Evolutionary conservation across 2,113 vertebrate genomes (phyloP).

Genomic region (Misgurnus mizolepis): DNA sequence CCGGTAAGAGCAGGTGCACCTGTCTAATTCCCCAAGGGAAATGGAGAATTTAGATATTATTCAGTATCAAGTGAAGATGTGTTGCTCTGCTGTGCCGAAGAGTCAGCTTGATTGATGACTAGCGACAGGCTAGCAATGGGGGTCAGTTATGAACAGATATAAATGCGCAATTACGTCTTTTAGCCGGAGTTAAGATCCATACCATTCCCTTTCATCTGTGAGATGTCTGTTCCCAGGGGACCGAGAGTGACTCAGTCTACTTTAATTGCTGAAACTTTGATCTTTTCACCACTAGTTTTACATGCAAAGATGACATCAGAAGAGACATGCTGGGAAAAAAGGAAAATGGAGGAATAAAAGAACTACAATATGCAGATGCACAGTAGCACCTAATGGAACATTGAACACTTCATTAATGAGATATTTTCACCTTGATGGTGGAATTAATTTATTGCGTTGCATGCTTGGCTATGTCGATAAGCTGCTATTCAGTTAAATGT

Average conservation of each 20-base stretch:
- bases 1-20: neutral
- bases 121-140: slow-evolving; percentile 22
- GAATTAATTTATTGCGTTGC: slow-evolving; percentile 30
- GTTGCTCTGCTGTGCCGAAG: slow-evolving; percentile 32
- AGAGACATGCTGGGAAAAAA: slow-evolving; percentile 31
- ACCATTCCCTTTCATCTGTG: slow-evolving; percentile 48
- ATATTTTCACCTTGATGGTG: slow-evolving; percentile 29
- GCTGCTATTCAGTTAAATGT: slow-evolving; percentile 16
- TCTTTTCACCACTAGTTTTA: slow-evolving; percentile 37
- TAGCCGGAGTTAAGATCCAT: slow-evolving; percentile 48
- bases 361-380: neutral
- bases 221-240: slow-evolving; percentile 41
- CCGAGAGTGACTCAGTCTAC: slow-evolving; percentile 32
- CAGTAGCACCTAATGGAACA: slow-evolving; percentile 29
- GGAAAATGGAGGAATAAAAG: neutral
- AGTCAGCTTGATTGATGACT: slow-evolving; percentile 46
- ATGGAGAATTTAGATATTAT: slow-evolving; percentile 27
- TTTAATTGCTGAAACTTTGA: slow-evolving; percentile 54
- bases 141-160: slow-evolving; percentile 43
- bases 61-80: slow-evolving; percentile 27
- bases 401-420: slow-evolving; percentile 45
- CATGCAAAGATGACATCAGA: slow-evolving; percentile 16
- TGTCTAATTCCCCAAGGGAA: slow-evolving; percentile 35
- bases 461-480: slow-evolving; percentile 43
- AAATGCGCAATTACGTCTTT: slow-evolving; percentile 49